Conservation (phyloP, 2,888 invertebrate genomes). For the Callyntrura sp. region DNA sequence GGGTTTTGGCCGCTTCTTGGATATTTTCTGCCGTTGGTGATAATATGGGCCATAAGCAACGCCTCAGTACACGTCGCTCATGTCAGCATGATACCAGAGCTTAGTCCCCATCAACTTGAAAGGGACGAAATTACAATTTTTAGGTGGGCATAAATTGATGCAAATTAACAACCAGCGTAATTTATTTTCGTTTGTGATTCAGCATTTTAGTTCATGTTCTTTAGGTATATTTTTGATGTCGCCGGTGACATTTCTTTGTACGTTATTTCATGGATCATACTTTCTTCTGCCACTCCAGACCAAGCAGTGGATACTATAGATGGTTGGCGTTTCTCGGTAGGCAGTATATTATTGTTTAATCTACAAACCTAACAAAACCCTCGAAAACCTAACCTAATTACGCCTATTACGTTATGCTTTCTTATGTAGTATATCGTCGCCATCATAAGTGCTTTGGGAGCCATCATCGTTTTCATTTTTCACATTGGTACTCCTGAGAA, state of each 20-base stretch:
- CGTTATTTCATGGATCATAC: conserved; percentile 68
- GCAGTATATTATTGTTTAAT: too few relatives aligned
- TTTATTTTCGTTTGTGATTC: neutral
- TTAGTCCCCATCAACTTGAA: conserved; percentile 85
- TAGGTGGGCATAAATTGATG: conserved; percentile 84
- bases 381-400: too few relatives aligned
- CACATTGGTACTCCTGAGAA: conserved; percentile 83
- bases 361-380: too few relatives aligned
- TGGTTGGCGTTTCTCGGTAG: conserved; percentile 83
- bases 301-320: conserved; percentile 80
- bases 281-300: conserved; percentile 50
- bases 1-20: conserved; percentile 85
- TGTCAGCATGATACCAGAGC: conserved; percentile 87
- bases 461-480: conserved; percentile 84
- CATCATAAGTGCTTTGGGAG: conserved; percentile 84
- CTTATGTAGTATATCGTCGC: conserved; percentile 84
- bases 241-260: conserved; percentile 76
- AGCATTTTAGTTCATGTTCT: neutral
- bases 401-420: too few relatives aligned
- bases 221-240: conserved; percentile 73
- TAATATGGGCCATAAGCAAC: conserved; percentile 87
- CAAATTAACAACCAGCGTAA: neutral
- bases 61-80: conserved; percentile 87
- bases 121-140: conserved; percentile 86
- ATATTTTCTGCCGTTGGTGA: conserved; percentile 85